phyloP scores from a whole-genome alignment of 2,797 vertebrate species.

The Lindbergichthys nudifrons region DNA sequence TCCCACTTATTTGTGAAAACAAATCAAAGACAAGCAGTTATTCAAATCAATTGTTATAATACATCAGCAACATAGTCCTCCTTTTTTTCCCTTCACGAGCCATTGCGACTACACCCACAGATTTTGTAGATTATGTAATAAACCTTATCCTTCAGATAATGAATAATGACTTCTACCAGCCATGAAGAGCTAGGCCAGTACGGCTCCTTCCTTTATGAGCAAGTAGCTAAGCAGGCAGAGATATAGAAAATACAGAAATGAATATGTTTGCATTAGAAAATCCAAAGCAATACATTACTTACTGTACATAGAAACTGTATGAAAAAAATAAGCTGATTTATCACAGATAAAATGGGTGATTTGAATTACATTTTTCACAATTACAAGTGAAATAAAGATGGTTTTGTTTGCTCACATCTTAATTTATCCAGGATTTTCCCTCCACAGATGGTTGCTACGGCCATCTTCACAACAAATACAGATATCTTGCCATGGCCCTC shows the following conservation, averaged over 20 bases:
- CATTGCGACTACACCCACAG: slow-evolving; percentile 55
- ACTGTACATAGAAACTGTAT: slow-evolving; percentile 1
- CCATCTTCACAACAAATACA: slow-evolving; percentile 95
- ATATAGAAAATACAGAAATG: slow-evolving; percentile 29
- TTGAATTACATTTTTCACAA: slow-evolving; percentile 47
- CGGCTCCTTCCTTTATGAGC: slow-evolving; percentile 38
- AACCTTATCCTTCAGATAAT: slow-evolving; percentile 59
- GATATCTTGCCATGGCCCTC: slow-evolving; percentile 95
- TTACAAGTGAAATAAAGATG: slow-evolving; percentile 49
- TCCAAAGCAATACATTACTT: slow-evolving; percentile 37
- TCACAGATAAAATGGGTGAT: slow-evolving; percentile 25
- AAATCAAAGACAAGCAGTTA: slow-evolving; percentile 72
- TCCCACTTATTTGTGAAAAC: slow-evolving; percentile 76
- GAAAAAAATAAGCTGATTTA: slow-evolving; percentile 53
- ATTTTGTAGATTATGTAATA: slow-evolving; percentile 73
- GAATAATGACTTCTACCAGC: slow-evolving; percentile 68
- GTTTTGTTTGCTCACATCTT: slow-evolving; percentile 91
- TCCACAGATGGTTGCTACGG: slow-evolving; percentile 94
- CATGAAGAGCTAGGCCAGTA: slow-evolving; percentile 34
- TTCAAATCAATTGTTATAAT: slow-evolving; percentile 64
- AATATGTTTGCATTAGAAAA: slow-evolving; percentile 31
- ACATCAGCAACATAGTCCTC: slow-evolving; percentile 33
- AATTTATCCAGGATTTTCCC: slow-evolving; percentile 99
- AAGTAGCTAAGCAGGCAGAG: slow-evolving; percentile 41
- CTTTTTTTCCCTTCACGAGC: slow-evolving; percentile 36